Conservation (phyloP, 2,888 invertebrate species). For the Cerastis leucographa region DNA sequence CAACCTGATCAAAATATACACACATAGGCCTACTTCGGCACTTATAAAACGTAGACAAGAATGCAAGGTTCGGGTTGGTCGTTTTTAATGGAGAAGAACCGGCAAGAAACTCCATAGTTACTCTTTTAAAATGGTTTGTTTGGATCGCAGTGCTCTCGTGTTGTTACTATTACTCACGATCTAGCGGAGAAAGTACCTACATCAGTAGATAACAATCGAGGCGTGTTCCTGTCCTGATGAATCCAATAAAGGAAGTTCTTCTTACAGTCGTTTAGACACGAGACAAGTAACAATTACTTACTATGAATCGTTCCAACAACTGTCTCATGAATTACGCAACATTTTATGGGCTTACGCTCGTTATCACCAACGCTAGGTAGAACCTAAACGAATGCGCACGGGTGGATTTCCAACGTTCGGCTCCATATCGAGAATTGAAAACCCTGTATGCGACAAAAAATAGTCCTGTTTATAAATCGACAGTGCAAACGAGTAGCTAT, state of each 20-base stretch:
- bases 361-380: background rate
- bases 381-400: background rate
- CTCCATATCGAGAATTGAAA: no score
- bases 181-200: background rate
- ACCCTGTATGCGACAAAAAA: no score
- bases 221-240: background rate
- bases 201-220: constrained; percentile 12
- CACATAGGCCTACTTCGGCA: no score
- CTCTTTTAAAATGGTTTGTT: no score
- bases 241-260: constrained; percentile 24
- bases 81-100: no score
- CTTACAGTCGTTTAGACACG: background rate
- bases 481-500: background rate
- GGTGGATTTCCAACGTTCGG: background rate
- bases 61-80: no score
- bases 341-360: background rate
- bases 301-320: background rate
- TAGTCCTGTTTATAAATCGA: background rate
- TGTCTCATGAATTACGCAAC: constrained; percentile 16
- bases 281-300: constrained; percentile 15
- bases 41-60: no score
- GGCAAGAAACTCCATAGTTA: no score
- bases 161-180: background rate
- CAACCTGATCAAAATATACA: no score
- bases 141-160: no score